phyloP scores from a whole-genome alignment of 2,797 vertebrate species.

The Characodon lateralis region DNA sequence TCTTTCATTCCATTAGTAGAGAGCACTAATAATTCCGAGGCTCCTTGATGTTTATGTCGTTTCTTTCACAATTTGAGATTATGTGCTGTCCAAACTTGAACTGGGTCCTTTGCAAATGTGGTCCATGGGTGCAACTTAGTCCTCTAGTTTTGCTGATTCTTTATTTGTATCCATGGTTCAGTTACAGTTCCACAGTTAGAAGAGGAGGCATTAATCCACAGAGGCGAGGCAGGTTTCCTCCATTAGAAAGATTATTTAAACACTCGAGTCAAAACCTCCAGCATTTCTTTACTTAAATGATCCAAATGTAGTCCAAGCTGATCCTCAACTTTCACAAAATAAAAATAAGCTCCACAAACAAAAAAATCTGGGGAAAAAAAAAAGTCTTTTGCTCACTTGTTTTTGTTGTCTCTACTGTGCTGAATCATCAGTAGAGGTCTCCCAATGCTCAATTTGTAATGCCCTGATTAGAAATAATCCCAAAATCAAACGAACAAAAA shows the following conservation, averaged over 20 bases:
- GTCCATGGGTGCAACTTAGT: conserved; percentile 27
- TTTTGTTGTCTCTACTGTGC: conserved; percentile 73
- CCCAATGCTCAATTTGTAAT: conserved; percentile 76
- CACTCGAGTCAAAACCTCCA: conserved; percentile 66
- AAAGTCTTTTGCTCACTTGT: conserved; percentile 78
- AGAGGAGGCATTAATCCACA: conserved; percentile 78
- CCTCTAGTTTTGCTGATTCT: conserved; percentile 30
- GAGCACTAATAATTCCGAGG: conserved; percentile 19
- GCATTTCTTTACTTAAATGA: conserved; percentile 67
- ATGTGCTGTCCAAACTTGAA: conserved; percentile 34
- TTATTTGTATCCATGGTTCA: conserved; percentile 70
- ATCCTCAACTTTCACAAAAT: conserved; percentile 40
- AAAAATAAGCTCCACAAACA: conserved; percentile 77
- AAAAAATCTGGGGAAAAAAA: conserved; percentile 56
- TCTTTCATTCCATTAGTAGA: conserved; percentile 35
- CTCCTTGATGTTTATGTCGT: conserved; percentile 16
- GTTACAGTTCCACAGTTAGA: conserved; percentile 74
- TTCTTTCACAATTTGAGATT: conserved; percentile 19
- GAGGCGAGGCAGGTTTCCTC: conserved; percentile 62
- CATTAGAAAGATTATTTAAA: conserved; percentile 34
- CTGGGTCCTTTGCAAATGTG: conserved; percentile 29
- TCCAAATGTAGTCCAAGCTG: conserved; percentile 71
- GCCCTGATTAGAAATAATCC: conserved; percentile 80
- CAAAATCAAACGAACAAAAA: conserved; percentile 66
- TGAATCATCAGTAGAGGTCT: conserved; percentile 77